phyloP scores from a whole-genome alignment of 2,113 vertebrate genomes.

The Zosterops pallidus region DNA sequence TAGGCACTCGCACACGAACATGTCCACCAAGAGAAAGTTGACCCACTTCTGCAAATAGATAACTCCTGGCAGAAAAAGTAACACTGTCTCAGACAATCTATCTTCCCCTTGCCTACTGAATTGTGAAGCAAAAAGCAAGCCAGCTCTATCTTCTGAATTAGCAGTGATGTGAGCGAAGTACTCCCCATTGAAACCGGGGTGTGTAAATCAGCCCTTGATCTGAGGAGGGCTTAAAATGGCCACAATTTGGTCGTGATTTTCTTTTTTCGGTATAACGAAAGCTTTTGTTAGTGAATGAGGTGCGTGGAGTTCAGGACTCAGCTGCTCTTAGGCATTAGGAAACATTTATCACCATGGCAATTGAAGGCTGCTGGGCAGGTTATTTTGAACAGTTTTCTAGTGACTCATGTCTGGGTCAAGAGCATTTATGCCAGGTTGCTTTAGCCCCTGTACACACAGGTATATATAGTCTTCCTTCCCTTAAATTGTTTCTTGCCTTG shows the following conservation, averaged over 20 bases:
- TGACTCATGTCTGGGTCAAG: background rate
- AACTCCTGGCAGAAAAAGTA: conserved; percentile 72
- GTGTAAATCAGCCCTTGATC: conserved; percentile 23
- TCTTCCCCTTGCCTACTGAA: conserved; percentile 60
- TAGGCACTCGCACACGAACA: conserved; percentile 49
- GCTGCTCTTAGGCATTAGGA: conserved; percentile 32
- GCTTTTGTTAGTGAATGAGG: conserved; percentile 58
- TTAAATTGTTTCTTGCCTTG: background rate
- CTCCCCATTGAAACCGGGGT: conserved; percentile 41
- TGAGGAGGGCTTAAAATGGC: conserved; percentile 30
- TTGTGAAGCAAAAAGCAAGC: conserved; percentile 72
- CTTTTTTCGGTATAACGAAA: conserved; percentile 5
- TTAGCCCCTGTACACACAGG: background rate
- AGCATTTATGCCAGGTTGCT: background rate
- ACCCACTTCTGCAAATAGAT: conserved; percentile 83
- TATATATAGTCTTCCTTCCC: background rate
- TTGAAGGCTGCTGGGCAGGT: conserved; percentile 28
- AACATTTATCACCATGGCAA: conserved; percentile 52
- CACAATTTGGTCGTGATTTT: background rate
- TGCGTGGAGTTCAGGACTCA: background rate
- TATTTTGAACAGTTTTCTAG: conserved; percentile 25
- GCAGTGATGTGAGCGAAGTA: background rate
- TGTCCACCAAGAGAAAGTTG: conserved; percentile 68
- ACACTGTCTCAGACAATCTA: conserved; percentile 75
- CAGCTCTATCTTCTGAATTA: conserved; percentile 60